Evolutionary conservation across 35 echinoderm and acorn worm species (phyloP).

Genomic region (Apostichopus parvimensis): DNA sequence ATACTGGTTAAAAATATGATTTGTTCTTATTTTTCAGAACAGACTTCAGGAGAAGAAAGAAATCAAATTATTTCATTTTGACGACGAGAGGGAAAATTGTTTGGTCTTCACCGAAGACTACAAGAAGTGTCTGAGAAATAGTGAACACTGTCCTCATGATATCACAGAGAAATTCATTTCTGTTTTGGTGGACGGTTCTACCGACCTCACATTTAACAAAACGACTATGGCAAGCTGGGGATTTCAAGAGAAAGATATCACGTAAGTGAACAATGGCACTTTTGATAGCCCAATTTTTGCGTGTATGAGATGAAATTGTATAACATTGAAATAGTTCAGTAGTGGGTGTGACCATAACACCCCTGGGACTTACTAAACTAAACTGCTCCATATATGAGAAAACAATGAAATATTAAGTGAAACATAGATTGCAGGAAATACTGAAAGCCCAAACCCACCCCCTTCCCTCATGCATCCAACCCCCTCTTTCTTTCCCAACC

Average conservation of each 20-base stretch:
- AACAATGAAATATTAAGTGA: no score
- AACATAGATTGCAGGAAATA: no score
- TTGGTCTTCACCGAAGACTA: constrained; percentile 63
- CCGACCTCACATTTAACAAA: constrained; percentile 71
- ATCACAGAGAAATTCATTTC: constrained; percentile 68
- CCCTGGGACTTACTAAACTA: no score
- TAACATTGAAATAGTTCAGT: no score
- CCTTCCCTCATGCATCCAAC: no score
- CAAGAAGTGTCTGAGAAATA: constrained; percentile 58
- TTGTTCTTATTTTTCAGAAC: constrained; percentile 46
- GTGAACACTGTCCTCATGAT: constrained; percentile 6
- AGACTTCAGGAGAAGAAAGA: constrained; percentile 79
- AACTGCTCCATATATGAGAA: no score
- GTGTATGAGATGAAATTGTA: no score
- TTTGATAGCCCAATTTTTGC: not conserved
- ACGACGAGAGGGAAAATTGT: constrained; percentile 46
- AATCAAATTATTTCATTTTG: constrained; percentile 78
- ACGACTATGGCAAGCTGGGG: constrained; percentile 47
- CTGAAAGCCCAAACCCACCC: no score
- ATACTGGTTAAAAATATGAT: no score
- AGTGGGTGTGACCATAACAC: no score
- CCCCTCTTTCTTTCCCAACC: no score
- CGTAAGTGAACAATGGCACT: constrained; percentile 55
- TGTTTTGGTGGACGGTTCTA: constrained; percentile 63
- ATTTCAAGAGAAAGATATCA: constrained; percentile 90